Evolutionary conservation across 2,888 invertebrate species (phyloP).

Genomic region (Lasioglossum morio): DNA sequence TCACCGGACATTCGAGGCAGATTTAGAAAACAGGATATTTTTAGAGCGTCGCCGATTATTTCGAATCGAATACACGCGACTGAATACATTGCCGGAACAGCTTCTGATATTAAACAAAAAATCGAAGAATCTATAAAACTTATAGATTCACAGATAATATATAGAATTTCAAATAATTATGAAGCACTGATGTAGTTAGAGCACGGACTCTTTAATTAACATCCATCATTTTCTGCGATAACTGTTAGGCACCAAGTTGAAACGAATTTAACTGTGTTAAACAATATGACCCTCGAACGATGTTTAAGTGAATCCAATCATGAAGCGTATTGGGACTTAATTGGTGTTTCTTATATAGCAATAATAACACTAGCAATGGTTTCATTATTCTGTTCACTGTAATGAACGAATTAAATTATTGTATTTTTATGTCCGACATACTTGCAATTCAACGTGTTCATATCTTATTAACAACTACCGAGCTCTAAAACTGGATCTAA

Average conservation of each 20-base stretch:
- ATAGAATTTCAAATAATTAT: background rate
- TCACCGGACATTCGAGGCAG: background rate
- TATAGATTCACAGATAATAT: too few relatives aligned
- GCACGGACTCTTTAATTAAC: background rate
- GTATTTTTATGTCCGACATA: background rate
- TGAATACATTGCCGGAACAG: background rate
- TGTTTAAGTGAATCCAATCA: background rate
- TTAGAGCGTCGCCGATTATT: background rate
- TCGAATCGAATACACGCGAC: background rate
- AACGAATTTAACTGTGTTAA: background rate
- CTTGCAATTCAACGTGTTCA: background rate
- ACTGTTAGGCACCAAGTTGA: background rate
- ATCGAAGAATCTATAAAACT: background rate
- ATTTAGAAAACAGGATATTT: background rate
- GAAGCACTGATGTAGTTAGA: background rate
- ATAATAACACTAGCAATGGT: background rate
- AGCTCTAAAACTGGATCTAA: too few relatives aligned
- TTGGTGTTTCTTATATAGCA: background rate
- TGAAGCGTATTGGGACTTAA: background rate
- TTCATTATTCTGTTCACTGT: background rate
- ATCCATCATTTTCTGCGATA: background rate
- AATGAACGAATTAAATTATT: background rate
- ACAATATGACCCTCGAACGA: constrained; percentile 2
- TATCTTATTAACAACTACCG: background rate
- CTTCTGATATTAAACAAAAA: background rate